These are phyloP conservation scores for Ganaspis sp. DNA, from an alignment of 1,140 invertebrate species.

Conservation along the genomic window DNA sequence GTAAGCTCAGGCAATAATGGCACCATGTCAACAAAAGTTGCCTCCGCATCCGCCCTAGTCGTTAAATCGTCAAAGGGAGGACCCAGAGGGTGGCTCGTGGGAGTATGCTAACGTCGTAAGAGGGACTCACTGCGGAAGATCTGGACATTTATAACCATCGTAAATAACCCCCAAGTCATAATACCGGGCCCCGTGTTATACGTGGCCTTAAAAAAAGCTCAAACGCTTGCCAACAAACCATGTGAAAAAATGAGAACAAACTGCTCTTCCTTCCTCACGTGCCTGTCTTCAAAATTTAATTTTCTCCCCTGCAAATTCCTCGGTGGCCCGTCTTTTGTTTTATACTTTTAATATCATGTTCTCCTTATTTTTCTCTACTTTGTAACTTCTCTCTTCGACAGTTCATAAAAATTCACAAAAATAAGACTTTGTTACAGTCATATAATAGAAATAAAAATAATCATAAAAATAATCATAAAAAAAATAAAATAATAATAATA, in stretches of 20 bases:
- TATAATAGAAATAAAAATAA: too few species aligned
- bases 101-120: slow-evolving; percentile 43
- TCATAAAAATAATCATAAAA: too few species aligned
- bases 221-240: not conserved
- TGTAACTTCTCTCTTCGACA: too few species aligned
- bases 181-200: slow-evolving; percentile 41
- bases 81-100: slow-evolving; percentile 33
- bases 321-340: not conserved
- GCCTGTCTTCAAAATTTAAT: not conserved
- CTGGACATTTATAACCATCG: slow-evolving; percentile 61
- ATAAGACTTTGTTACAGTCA: too few species aligned
- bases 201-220: slow-evolving; percentile 36
- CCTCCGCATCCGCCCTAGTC: slow-evolving; percentile 58
- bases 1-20: slow-evolving; percentile 58
- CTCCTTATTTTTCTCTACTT: not conserved
- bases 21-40: slow-evolving; percentile 68
- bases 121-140: slow-evolving; percentile 35
- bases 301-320: not conserved
- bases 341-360: not conserved
- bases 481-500: too few species aligned
- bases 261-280: not conserved
- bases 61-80: slow-evolving; percentile 65
- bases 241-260: slow-evolving; percentile 1
- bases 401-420: too few species aligned
- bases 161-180: slow-evolving; percentile 59